These are phyloP conservation scores for Amphiprion percula DNA, from an alignment of 2,113 vertebrate species.

Conservation along the genomic window DNA sequence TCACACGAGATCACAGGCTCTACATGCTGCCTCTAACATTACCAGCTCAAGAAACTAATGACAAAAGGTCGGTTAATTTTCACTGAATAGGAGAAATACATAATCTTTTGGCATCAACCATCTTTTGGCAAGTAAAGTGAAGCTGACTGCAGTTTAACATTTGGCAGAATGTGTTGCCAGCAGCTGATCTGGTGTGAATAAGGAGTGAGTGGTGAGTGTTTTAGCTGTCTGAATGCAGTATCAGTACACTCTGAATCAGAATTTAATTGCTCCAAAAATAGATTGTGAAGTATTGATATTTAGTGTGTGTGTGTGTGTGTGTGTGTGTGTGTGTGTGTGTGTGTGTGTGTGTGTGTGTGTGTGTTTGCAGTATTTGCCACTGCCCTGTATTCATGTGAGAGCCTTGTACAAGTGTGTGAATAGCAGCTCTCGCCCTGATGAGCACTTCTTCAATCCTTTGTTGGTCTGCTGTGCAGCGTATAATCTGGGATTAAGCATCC, in stretches of 20 bases:
- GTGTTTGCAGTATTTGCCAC: no score
- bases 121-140: slow-evolving; percentile 4
- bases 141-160: not conserved
- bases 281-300: not conserved
- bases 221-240: slow-evolving; percentile 22
- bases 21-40: not conserved
- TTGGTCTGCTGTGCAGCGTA: slow-evolving; percentile 60
- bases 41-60: not conserved
- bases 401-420: slow-evolving; percentile 8
- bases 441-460: slow-evolving; percentile 64
- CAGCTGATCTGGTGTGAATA: slow-evolving; percentile 24
- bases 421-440: slow-evolving; percentile 46
- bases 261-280: not conserved
- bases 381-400: slow-evolving; percentile 9
- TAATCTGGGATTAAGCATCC: slow-evolving; percentile 89
- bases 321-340: no score
- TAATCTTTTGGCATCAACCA: not conserved
- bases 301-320: no score
- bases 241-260: slow-evolving; percentile 3
- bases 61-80: not conserved
- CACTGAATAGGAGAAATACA: not conserved
- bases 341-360: not conserved
- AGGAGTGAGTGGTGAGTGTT: slow-evolving; percentile 25
- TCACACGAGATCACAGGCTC: slow-evolving; percentile 9
- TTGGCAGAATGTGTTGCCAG: slow-evolving; percentile 21